A percentile compares a stretch with the other conserved stretches of the same genome.
phyloP scores from a whole-genome alignment of 2,113 vertebrate genomes.

The Larimichthys polyactis region DNA sequence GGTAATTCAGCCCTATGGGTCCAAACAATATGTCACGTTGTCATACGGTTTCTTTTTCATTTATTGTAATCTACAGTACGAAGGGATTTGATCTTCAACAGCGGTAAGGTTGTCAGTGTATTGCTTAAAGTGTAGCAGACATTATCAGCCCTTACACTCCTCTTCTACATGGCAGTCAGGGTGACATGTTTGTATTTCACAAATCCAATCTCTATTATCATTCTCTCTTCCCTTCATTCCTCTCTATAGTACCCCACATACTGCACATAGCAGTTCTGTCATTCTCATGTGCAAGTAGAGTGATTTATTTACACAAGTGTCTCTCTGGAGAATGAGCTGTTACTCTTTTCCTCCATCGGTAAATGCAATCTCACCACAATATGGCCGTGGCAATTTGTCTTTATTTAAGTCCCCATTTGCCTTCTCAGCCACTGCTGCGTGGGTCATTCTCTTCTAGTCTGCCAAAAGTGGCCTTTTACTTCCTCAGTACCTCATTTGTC shows the following conservation, averaged over 20 bases:
- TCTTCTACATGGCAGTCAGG: conserved; percentile 4
- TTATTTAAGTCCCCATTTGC: conserved; percentile 82
- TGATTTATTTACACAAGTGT: conserved; percentile 81
- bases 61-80: background rate
- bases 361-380: conserved; percentile 81
- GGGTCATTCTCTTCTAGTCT: conserved; percentile 71
- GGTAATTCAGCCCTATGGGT: background rate
- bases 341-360: conserved; percentile 77
- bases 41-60: background rate
- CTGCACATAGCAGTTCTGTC: conserved; percentile 61
- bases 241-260: conserved; percentile 5
- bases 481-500: conserved; percentile 74
- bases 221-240: conserved; percentile 19
- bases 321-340: conserved; percentile 76
- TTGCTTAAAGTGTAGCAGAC: conserved; percentile 8
- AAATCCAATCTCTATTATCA: conserved; percentile 19
- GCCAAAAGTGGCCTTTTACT: conserved; percentile 69
- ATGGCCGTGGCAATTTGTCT: conserved; percentile 79
- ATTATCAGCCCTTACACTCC: conserved; percentile 18
- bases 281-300: conserved; percentile 49
- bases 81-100: background rate
- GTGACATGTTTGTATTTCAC: conserved; percentile 56
- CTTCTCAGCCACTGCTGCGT: conserved; percentile 57
- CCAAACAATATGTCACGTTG: background rate
- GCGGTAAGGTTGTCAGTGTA: background rate